These are phyloP conservation scores for Bombycilla garrulus DNA, from an alignment of 2,113 vertebrate species.

Conservation along the genomic window DNA sequence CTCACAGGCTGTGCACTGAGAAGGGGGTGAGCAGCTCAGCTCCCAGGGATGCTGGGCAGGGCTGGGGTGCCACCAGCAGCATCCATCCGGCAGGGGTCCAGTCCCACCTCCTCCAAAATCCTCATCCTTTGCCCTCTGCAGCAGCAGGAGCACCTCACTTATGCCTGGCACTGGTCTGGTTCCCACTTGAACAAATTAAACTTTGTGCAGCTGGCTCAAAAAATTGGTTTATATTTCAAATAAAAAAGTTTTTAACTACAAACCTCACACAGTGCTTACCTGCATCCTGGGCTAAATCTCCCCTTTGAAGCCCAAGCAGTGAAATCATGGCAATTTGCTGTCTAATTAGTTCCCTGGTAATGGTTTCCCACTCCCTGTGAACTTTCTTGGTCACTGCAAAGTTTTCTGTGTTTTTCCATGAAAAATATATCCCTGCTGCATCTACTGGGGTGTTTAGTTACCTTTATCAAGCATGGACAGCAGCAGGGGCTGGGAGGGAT, in stretches of 20 bases:
- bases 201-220: background rate
- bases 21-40: background rate
- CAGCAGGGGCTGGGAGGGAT: background rate
- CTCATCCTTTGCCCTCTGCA: background rate
- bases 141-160: rapidly evolving
- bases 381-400: background rate
- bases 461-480: background rate
- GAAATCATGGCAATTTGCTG: background rate
- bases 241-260: background rate
- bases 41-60: background rate
- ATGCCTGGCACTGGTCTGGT: background rate
- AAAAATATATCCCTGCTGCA: background rate
- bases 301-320: background rate
- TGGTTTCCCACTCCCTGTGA: background rate
- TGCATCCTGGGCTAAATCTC: background rate
- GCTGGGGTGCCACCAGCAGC: background rate
- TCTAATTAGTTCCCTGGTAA: background rate
- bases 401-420: background rate
- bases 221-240: background rate
- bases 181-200: background rate
- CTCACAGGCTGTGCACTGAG: background rate
- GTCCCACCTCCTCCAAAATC: background rate
- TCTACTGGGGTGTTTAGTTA: background rate
- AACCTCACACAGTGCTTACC: background rate
- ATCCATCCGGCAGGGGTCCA: background rate